Conservation (phyloP, 1,140 invertebrate species). For the Magallana angulata region DNA sequence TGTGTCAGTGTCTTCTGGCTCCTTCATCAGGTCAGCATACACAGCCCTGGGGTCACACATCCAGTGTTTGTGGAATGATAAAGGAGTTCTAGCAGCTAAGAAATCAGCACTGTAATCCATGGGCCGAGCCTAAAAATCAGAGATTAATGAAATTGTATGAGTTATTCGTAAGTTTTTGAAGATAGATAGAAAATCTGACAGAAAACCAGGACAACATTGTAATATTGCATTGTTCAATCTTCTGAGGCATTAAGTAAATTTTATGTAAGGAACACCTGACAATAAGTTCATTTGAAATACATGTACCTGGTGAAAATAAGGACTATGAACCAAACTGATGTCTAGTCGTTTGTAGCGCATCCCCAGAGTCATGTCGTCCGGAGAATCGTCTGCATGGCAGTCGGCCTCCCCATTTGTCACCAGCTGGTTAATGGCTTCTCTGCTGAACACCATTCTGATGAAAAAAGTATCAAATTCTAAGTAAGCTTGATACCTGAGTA, state of each 20-base stretch:
- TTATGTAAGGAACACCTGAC: too few species aligned
- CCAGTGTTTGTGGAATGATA: slow-evolving; percentile 61
- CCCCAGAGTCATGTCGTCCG: slow-evolving; percentile 50
- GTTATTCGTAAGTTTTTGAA: too few species aligned
- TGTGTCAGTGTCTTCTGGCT: slow-evolving; percentile 36
- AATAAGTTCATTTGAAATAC: too few species aligned
- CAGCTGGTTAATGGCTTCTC: slow-evolving; percentile 47
- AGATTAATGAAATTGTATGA: neutral
- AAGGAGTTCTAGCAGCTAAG: slow-evolving; percentile 48
- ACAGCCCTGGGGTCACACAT: slow-evolving; percentile 50
- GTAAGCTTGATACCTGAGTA: too few species aligned
- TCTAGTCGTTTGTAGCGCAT: slow-evolving; percentile 49
- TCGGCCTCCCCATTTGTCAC: slow-evolving; percentile 30
- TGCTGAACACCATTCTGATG: slow-evolving; percentile 44
- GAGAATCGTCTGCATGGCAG: slow-evolving; percentile 43
- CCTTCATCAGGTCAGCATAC: slow-evolving; percentile 51
- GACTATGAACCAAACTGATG: slow-evolving; percentile 52
- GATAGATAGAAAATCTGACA: too few species aligned
- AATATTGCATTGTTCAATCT: too few species aligned
- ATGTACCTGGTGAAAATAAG: slow-evolving; percentile 59
- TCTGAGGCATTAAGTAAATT: too few species aligned
- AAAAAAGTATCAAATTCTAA: neutral
- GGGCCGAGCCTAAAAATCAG: slow-evolving; percentile 48
- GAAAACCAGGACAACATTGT: too few species aligned
- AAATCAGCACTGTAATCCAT: slow-evolving; percentile 54